Percentiles rank a stretch among this genome's conserved stretches.
Evolutionary conservation across 2,797 vertebrate genomes (phyloP).

Genomic region (Micropoecilia bifurca): DNA sequence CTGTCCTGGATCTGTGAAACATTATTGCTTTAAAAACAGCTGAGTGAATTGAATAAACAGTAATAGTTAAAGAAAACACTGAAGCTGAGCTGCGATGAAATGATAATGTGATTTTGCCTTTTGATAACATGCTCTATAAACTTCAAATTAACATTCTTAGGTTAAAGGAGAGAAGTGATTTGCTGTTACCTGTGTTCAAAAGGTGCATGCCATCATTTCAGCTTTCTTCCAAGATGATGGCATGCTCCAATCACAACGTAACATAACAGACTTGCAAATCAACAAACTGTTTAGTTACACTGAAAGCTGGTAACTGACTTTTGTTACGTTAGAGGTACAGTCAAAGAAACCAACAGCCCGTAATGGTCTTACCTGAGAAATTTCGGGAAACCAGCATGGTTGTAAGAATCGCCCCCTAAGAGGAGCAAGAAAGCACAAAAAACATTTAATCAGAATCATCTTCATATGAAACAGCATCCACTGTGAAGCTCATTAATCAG

Average conservation of each 20-base stretch:
- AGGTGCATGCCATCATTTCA: slow-evolving; percentile 15
- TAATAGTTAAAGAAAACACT: slow-evolving; percentile 43
- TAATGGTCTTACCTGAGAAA: slow-evolving; percentile 91
- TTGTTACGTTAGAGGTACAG: not conserved
- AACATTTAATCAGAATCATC: not conserved
- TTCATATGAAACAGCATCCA: not conserved
- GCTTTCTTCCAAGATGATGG: slow-evolving; percentile 4
- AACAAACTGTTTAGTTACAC: not conserved
- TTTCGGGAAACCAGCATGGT: slow-evolving; percentile 97
- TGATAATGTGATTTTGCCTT: slow-evolving; percentile 39
- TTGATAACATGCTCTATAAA: slow-evolving; percentile 32
- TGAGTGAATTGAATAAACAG: not conserved
- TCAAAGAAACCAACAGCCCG: not conserved
- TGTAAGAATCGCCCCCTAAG: slow-evolving; percentile 93
- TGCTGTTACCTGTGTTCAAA: slow-evolving; percentile 2
- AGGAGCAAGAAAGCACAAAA: slow-evolving; percentile 14
- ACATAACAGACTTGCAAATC: not conserved
- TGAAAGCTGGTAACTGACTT: not conserved
- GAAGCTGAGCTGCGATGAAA: slow-evolving; percentile 55
- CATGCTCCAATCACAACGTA: not conserved
- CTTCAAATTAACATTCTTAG: slow-evolving; percentile 5
- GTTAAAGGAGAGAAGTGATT: slow-evolving; percentile 7
- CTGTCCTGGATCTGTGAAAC: not conserved
- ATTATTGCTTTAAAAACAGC: not conserved
- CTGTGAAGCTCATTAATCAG: not conserved